Evolutionary conservation across 2,113 vertebrate genomes (phyloP), one percentile per base, ranked within the genome.

Genomic region (Hassar affinis): DNA sequence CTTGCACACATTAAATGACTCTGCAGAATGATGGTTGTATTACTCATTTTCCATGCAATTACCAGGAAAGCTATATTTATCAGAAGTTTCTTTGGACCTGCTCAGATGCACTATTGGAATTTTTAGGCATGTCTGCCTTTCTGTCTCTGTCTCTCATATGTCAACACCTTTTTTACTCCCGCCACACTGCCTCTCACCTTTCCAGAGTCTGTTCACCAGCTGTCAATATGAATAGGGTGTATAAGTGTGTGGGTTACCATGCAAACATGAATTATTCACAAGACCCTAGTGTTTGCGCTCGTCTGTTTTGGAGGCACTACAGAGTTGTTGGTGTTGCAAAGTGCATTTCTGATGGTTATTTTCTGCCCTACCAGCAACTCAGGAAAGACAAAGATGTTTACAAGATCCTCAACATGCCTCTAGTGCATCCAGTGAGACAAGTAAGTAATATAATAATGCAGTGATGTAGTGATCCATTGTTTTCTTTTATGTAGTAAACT

Each of bases 201-300:
- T 93, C 94, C 89, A 89, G 88, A 62, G 59, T 68, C 83, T 90
- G 91, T 92, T 91, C 89, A 91, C 86, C 92, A 93, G 91, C 90
- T 92, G 92, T 79, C 80, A 84, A 77, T 86, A 86, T 87, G 89
- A 93, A 92, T 75, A 79, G 86, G 74, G 86, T 85, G 87, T 84
- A 85, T 86, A 88, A 87, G 78, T 84, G 66, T 86, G 85, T 83
- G 85, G 88, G 85, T 89, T 86, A 86, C 86, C 88, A 87, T 88
- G 79, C 78, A 66, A 42, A 85, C 69, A 86, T 94, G 68, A 92
- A 94, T 95, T 92, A 95, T 94, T 95, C 88, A 95, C 80, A 75
- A 87, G 71, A 52, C 85, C 83, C 78, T 87, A 52, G 80, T 61
- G 52, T 87, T 81, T 86, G 59, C 51, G 42, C 80, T 80, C 77